These are phyloP conservation scores for Lagocephalus sceleratus DNA, from an alignment of 2,797 vertebrate species.

Conservation along the genomic window DNA sequence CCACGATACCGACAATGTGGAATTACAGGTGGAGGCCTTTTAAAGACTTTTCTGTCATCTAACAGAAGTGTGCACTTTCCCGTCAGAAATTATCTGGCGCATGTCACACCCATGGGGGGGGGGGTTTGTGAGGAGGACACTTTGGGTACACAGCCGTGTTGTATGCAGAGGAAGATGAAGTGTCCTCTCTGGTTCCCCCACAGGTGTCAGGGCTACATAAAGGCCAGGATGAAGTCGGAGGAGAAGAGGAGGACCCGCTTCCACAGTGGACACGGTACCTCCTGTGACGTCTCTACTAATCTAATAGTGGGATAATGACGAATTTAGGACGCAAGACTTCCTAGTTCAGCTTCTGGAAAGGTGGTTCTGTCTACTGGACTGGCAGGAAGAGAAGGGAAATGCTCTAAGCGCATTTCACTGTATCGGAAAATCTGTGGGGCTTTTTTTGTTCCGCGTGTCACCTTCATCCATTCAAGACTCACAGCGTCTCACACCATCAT, in stretches of 20 bases:
- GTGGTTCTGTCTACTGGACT: not conserved
- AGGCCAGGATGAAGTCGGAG: conserved; percentile 97
- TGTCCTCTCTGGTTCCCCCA: conserved; percentile 14
- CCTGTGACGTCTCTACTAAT: not conserved
- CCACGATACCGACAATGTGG: conserved; percentile 12
- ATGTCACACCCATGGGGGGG: not conserved
- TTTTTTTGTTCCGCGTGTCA: too few relatives aligned
- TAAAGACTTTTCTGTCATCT: conserved; percentile 3
- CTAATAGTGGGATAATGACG: not conserved
- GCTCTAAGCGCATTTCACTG: not conserved
- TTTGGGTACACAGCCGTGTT: not conserved
- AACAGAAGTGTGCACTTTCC: conserved; percentile 10
- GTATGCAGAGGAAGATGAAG: conserved; percentile 7
- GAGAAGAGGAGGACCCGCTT: conserved; percentile 92
- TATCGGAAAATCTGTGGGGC: too few relatives aligned
- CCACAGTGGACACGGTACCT: conserved; percentile 90
- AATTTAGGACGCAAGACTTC: not conserved
- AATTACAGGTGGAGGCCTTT: not conserved
- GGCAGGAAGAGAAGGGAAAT: not conserved
- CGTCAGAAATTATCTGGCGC: conserved; percentile 5
- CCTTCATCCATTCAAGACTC: not conserved
- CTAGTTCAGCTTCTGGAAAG: too few relatives aligned
- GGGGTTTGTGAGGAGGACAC: not conserved
- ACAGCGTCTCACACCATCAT: conserved; percentile 7
- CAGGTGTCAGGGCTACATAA: conserved; percentile 98